A percentile compares a stretch with the other conserved stretches of the same genome.
Evolutionary conservation across 2,888 invertebrate species (phyloP).

Genomic region (Ethmia dodecea): DNA sequence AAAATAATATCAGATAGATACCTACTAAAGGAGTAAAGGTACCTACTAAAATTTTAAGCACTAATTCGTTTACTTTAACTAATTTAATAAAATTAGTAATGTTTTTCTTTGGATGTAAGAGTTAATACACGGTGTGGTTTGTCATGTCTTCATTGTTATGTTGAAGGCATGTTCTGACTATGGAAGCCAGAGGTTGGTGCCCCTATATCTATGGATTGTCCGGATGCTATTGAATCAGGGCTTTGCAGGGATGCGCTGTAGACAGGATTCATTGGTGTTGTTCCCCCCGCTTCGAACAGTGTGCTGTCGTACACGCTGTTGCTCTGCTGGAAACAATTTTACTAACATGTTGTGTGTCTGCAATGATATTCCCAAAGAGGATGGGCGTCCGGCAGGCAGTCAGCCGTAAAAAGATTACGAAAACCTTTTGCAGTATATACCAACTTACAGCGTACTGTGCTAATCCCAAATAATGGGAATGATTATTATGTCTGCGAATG

Average conservation of each 20-base stretch:
- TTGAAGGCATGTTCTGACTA: slow-evolving; percentile 49
- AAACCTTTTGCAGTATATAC: no score
- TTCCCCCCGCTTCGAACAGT: slow-evolving; percentile 81
- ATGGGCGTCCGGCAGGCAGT: no score
- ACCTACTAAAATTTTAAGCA: slow-evolving; percentile 9
- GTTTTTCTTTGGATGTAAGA: slow-evolving; percentile 40
- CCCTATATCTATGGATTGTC: slow-evolving; percentile 61
- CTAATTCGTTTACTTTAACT: slow-evolving; percentile 12
- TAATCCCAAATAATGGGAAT: no score
- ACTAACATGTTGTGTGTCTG: no score
- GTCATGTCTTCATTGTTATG: slow-evolving; percentile 45
- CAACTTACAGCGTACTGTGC: no score
- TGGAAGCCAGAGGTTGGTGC: slow-evolving; percentile 35
- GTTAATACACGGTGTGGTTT: slow-evolving; percentile 10
- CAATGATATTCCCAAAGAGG: no score
- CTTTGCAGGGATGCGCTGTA: slow-evolving; percentile 85
- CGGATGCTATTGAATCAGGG: slow-evolving; percentile 82
- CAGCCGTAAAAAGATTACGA: no score
- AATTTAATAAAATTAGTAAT: slow-evolving; percentile 15
- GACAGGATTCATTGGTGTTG: slow-evolving; percentile 81
- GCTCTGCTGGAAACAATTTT: slow-evolving; percentile 67
- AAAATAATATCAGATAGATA: slow-evolving; percentile 13
- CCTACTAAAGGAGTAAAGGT: background rate
- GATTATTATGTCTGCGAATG: no score
- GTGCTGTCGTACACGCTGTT: slow-evolving; percentile 86